Evolutionary conservation across 2,113 vertebrate species (phyloP).

Genomic region (Steatornis caripensis): DNA sequence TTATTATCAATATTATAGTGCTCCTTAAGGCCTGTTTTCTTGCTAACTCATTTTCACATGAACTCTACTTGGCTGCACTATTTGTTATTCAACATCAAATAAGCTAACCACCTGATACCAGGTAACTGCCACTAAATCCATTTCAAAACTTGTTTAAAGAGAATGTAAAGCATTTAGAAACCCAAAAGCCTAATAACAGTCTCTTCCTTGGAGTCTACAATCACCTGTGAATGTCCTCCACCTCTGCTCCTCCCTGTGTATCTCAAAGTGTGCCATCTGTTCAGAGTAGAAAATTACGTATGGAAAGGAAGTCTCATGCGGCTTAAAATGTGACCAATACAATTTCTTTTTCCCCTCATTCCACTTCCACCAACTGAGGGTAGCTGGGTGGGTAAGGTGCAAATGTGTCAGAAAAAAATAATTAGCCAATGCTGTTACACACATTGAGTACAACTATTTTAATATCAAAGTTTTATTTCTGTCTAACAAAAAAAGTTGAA

Average conservation of each 20-base stretch:
- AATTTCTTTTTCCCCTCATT: background rate
- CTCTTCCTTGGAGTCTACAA: background rate
- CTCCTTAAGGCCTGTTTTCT: background rate
- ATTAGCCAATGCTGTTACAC: background rate
- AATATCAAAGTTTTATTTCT: background rate
- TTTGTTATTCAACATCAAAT: background rate
- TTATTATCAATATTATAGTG: too few species aligned
- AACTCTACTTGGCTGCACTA: background rate
- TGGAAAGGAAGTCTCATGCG: background rate
- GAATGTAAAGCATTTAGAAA: background rate
- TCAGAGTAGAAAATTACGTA: background rate
- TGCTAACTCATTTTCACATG: background rate
- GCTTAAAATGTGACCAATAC: rapidly evolving
- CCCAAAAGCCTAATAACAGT: background rate
- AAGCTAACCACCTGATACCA: background rate
- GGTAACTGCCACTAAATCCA: background rate
- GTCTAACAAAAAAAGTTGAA: background rate
- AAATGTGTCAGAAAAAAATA: background rate
- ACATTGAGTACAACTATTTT: background rate
- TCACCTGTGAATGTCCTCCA: background rate
- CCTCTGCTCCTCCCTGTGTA: background rate
- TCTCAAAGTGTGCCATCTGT: background rate
- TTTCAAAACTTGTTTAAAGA: background rate
- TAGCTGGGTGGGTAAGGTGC: background rate
- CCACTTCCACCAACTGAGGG: background rate